Base-by-base conservation (phyloP, 1,140 invertebrate genomes). In the Gonatopus flavifemur region DNA sequence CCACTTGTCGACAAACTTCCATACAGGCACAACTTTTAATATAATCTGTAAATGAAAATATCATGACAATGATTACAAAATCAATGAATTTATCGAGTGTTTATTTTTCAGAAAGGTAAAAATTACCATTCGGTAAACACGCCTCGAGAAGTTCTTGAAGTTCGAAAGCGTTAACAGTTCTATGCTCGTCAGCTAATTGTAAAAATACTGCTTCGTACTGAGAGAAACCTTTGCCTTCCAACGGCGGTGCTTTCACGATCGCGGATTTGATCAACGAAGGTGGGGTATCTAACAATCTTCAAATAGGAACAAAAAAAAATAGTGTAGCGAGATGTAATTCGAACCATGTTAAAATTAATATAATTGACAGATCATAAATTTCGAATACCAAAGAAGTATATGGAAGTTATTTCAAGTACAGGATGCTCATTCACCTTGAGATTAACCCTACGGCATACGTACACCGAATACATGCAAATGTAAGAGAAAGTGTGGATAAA, bases 21-120 rank as follows among this genome's bases (percentile, higher is more conserved):
- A 95, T 85, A 30, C 89, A 93, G 0, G 93, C 93, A 74, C 92
- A 95, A 52, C 92, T 94, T 71, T 94, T 95, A 39, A 96, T 94
- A 62, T 95, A 95, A 81, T 96, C 86, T 87, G 64, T 25, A 79
- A 77, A 59, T 46, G 54, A 62, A 9, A 50, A 3, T 30, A 33
- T 49, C 19, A 52, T 20, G 18, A 25, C 8, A 40, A 21, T 50
- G 21, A 15, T 12, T 37, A 42, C 6, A 32, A 8, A 37, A 30
- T n/a, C n/a, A n/a, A n/a, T n/a, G n/a, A n/a, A n/a, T n/a, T n/a
- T n/a, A n/a, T n/a, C n/a, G n/a, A n/a, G n/a, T n/a, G n/a, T n/a
- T n/a, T 37, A 32, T 39, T 45, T 42, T 49, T 46, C 7, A 37
- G 28, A 36, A 41, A 47, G 38, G 15, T 51, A 59, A 51, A 16